Evolutionary conservation across 2,797 vertebrate species (phyloP), one percentile per base, ranked within the genome.

Genomic region (Melanotaenia pygmaea): DNA sequence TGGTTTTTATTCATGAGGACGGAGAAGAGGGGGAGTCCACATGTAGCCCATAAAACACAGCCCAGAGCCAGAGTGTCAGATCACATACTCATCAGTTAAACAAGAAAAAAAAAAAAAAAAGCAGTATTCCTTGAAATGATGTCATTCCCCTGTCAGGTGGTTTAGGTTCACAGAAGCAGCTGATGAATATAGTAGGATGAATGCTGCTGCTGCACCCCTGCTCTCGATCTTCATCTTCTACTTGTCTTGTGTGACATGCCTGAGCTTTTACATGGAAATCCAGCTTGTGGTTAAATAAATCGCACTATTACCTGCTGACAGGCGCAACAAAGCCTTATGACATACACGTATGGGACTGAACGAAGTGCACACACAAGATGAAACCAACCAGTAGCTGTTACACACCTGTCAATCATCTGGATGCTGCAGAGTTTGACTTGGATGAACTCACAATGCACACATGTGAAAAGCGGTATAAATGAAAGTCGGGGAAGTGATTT

Each of bases 181-280:
- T 56, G 79, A 77, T 62, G 76, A 75, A 72, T 60, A 47, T 22
- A 68, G 75, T 5, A 51, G 67, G 85, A 88, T 74, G 73, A 86
- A 87, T 85, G 77, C 67, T 0, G 47, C 72, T 20, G 76, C 74
- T 37, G 68, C 77, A 10, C 75, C 81, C 67, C 59, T 30, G 65
- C 83, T 64, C 80, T 87, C 82, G 2, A 83, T 91, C 90, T 85
- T 90, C 81, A 91, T 91, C 85, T 87, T 59, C 59, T 56, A 67
- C 87, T 85, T 82, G 84, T 89, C 86, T 78, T 43, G 70, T 76
- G 84, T 85, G 91, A 88, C 91, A 85, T 38, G 80, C 70, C 67
- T 79, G 84, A 62, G 79, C 83, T 81, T 91, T 90, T 88, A 86
- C 87, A 90, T 82, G 89, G 86, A 89, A 86, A 87, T 88, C 61